phyloP scores from a whole-genome alignment of 2,888 invertebrate genomes.

The Ochropleura plecta region DNA sequence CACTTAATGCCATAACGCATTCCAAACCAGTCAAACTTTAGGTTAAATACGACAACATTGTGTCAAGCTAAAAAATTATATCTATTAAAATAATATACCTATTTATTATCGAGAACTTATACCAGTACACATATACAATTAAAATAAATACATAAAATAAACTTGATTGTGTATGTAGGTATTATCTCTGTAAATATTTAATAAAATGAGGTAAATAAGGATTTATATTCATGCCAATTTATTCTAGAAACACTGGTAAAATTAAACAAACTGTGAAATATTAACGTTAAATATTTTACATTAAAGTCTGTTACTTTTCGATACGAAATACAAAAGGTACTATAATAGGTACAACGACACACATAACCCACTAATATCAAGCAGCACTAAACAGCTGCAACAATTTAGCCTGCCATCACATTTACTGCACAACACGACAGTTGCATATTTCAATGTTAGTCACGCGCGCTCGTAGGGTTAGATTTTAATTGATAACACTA shows the following conservation, averaged over 20 bases:
- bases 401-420: constrained; percentile 81
- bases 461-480: constrained; percentile 74
- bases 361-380: constrained; percentile 68
- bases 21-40: no score
- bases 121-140: no score
- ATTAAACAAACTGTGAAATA: no score
- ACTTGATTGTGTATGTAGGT: no score
- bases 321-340: constrained; percentile 5
- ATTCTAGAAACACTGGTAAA: no score
- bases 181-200: neutral
- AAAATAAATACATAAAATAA: no score
- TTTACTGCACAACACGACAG: constrained; percentile 78
- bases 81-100: no score
- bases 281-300: no score
- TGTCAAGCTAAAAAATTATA: no score
- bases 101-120: no score
- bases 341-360: constrained; percentile 38
- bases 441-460: constrained; percentile 88
- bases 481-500: constrained; percentile 62
- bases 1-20: no score
- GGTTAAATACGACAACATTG: no score
- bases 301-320: neutral
- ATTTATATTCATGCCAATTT: neutral
- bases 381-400: constrained; percentile 76
- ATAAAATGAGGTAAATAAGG: neutral